Evolutionary conservation across 1,140 invertebrate species (phyloP).

Genomic region (Conus betulinus): DNA sequence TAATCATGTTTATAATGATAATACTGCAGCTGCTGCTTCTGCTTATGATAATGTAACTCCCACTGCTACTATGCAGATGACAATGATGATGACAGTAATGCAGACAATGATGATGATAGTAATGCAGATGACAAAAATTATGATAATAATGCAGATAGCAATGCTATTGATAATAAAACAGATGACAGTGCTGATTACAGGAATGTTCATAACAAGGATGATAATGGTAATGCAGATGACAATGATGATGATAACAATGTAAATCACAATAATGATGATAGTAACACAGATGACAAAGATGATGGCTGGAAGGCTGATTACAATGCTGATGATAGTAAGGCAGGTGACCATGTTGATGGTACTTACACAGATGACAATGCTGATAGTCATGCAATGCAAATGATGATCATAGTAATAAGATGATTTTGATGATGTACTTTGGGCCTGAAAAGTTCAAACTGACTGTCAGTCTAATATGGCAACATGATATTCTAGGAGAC

Average conservation of each 20-base stretch:
- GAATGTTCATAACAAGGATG: background rate
- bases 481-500: no score
- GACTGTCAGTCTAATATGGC: no score
- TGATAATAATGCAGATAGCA: background rate
- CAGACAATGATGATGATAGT: background rate
- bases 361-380: background rate
- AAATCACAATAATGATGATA: background rate
- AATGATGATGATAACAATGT: slow-evolving; percentile 9
- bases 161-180: background rate
- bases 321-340: slow-evolving; percentile 4
- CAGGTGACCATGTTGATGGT: background rate
- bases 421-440: background rate
- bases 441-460: no score
- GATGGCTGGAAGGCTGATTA: background rate
- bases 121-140: background rate
- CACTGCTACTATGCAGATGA: no score
- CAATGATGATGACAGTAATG: no score
- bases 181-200: background rate
- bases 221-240: slow-evolving; percentile 1
- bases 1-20: no score
- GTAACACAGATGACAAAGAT: background rate
- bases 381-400: slow-evolving; percentile 1
- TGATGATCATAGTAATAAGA: slow-evolving; percentile 12
- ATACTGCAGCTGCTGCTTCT: no score
- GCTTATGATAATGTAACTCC: no score